Percentiles rank a stretch among this genome's conserved stretches.
Evolutionary conservation across 2,113 vertebrate species (phyloP).

Genomic region (Myotis brandtii): DNA sequence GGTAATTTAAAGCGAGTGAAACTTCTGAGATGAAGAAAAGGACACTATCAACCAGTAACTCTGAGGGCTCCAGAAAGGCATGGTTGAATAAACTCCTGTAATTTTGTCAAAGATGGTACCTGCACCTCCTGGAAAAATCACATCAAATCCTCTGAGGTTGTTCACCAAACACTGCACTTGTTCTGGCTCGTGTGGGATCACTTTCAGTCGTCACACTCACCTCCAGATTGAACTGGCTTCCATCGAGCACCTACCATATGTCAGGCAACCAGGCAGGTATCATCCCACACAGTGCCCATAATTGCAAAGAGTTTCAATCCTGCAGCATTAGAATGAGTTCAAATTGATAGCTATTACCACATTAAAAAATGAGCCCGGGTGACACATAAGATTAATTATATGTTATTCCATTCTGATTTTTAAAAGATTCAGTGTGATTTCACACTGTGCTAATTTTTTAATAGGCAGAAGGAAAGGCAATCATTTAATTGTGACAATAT

Average conservation of each 20-base stretch:
- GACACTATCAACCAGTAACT: neutral
- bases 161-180: neutral
- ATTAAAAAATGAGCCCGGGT: slow-evolving; percentile 56
- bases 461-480: slow-evolving; percentile 62
- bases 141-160: neutral
- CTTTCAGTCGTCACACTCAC: neutral
- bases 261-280: neutral
- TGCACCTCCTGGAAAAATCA: neutral
- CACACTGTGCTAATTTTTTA: slow-evolving; percentile 64
- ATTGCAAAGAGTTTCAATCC: neutral
- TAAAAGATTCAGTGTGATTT: slow-evolving; percentile 60
- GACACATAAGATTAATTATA: slow-evolving; percentile 64
- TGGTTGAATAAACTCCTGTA: neutral
- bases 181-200: neutral
- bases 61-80: neutral
- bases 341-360: slow-evolving; percentile 46
- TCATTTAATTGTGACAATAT: slow-evolving; percentile 70
- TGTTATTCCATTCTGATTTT: slow-evolving; percentile 69
- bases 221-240: neutral
- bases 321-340: neutral
- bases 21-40: neutral
- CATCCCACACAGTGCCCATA: neutral
- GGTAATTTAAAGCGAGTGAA: neutral
- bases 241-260: neutral
- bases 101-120: neutral